These are phyloP conservation scores for Perccottus glenii DNA, from an alignment of 2,113 vertebrate genomes.

Conservation along the genomic window DNA sequence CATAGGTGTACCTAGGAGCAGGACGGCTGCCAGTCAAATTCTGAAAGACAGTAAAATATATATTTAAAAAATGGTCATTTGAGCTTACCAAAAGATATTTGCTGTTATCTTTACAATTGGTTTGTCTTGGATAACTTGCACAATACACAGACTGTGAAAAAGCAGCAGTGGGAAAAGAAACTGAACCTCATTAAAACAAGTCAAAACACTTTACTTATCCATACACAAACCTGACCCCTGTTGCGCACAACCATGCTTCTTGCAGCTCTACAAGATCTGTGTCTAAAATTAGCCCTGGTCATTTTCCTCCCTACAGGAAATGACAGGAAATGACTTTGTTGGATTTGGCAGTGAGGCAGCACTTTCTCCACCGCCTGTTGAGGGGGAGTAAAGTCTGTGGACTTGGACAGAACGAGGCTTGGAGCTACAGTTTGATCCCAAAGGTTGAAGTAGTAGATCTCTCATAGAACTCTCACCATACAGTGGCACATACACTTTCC, in stretches of 20 bases:
- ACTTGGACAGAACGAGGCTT: conserved; percentile 28
- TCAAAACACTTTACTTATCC: conserved; percentile 45
- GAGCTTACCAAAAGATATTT: background rate
- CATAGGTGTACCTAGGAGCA: conserved; percentile 82
- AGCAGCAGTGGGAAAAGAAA: conserved; percentile 5
- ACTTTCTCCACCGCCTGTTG: conserved; percentile 69
- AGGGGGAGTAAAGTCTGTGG: conserved; percentile 31
- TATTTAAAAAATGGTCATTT: background rate
- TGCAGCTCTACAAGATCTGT: conserved; percentile 41
- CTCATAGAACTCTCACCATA: background rate
- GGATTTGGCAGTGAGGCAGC: conserved; percentile 77
- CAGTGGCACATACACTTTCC: conserved; percentile 2
- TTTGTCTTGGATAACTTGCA: background rate
- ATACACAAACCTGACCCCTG: conserved; percentile 15
- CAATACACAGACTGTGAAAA: background rate
- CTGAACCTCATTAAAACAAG: conserved; percentile 20
- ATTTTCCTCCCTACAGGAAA: conserved; percentile 71
- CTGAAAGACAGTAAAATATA: conserved; percentile 66
- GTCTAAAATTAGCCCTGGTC: conserved; percentile 77
- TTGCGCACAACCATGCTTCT: conserved; percentile 42
- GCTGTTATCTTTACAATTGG: too few relatives aligned
- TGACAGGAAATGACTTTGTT: conserved; percentile 79
- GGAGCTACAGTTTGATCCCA: conserved; percentile 39
- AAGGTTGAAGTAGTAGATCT: conserved; percentile 12
- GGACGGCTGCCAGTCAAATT: conserved; percentile 80